Percentiles rank a stretch among this genome's conserved stretches.
phyloP scores from a whole-genome alignment of 2,113 vertebrate species.

The Lathamus discolor region DNA sequence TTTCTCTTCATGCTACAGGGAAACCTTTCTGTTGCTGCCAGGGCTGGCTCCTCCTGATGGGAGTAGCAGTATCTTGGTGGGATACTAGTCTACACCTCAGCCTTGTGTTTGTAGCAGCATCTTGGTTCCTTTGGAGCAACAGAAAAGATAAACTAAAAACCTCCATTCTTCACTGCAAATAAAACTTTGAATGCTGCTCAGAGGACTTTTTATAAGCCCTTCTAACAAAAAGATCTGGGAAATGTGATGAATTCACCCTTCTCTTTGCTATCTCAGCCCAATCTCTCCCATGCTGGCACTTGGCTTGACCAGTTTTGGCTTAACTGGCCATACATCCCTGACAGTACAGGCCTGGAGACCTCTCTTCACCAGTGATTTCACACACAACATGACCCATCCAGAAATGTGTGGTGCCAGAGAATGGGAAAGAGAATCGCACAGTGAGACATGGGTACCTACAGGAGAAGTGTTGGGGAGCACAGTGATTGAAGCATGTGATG shows the following conservation, averaged over 20 bases:
- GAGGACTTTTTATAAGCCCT: not conserved
- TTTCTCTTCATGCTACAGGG: not conserved
- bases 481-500: rapidly evolving
- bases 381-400: not conserved
- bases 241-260: not conserved
- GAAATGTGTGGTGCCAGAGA: not conserved
- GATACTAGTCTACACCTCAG: not conserved
- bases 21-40: not conserved
- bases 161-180: not conserved
- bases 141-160: not conserved
- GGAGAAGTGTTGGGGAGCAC: not conserved
- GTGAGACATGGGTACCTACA: not conserved
- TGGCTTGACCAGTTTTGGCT: not conserved
- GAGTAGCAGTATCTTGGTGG: not conserved
- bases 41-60: not conserved
- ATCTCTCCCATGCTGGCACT: not conserved
- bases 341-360: not conserved
- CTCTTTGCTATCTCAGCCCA: not conserved
- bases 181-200: not conserved
- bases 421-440: rapidly evolving
- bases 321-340: not conserved
- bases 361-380: not conserved
- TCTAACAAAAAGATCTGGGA: not conserved
- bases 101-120: not conserved
- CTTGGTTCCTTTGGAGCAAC: not conserved